These are phyloP conservation scores for Fistularia tabacaria DNA, from an alignment of 2,797 vertebrate genomes.

Conservation along the genomic window DNA sequence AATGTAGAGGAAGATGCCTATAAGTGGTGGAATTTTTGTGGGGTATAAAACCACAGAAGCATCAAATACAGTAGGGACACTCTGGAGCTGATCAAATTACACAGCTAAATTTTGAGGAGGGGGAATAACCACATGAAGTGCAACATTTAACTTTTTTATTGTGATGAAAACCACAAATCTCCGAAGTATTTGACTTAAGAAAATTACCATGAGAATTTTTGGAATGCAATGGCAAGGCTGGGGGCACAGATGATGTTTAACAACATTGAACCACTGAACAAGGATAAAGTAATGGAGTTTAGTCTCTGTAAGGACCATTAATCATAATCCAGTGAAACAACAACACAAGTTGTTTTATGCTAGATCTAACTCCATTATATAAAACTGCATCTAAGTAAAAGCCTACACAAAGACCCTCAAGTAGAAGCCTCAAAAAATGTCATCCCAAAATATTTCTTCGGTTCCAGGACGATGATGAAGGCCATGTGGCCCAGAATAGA, in stretches of 20 bases:
- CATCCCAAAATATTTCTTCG: slow-evolving; percentile 12
- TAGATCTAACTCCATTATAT: neutral
- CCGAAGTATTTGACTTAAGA: neutral
- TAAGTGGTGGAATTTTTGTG: slow-evolving; percentile 11
- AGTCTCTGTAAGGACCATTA: neutral
- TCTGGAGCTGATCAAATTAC: slow-evolving; percentile 10
- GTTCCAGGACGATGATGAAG: slow-evolving; percentile 27
- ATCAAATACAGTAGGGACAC: slow-evolving; percentile 8
- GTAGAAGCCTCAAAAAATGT: neutral
- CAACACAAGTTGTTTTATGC: neutral
- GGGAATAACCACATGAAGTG: slow-evolving; percentile 9
- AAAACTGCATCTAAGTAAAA: neutral
- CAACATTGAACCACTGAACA: neutral
- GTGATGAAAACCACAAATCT: slow-evolving; percentile 5
- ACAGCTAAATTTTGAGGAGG: slow-evolving; percentile 11
- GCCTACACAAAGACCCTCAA: neutral
- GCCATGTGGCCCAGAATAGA: slow-evolving; percentile 10
- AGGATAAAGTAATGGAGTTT: neutral
- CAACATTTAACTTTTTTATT: slow-evolving; percentile 4
- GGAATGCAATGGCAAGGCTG: neutral
- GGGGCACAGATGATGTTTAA: slow-evolving; percentile 3
- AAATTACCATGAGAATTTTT: slow-evolving; percentile 1
- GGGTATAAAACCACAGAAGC: slow-evolving; percentile 11
- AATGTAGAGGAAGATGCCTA: slow-evolving; percentile 4
- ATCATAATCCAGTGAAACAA: neutral